A percentile compares a stretch with the other conserved stretches of the same genome.
Evolutionary conservation across 2,113 vertebrate genomes (phyloP).

Genomic region (Haliaeetus leucogaster): DNA sequence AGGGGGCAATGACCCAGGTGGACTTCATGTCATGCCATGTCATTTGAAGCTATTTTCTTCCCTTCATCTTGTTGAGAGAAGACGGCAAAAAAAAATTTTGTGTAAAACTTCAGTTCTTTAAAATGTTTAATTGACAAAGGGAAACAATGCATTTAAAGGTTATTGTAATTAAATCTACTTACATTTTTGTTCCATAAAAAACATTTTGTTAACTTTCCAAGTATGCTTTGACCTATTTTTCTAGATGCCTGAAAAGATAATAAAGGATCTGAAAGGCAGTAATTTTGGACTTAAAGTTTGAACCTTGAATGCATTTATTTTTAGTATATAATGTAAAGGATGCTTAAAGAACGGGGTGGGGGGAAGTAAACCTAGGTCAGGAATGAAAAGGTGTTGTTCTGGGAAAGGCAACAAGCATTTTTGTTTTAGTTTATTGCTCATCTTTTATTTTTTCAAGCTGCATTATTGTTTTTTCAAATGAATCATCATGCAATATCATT

Average conservation of each 20-base stretch:
- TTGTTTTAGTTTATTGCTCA: conserved; percentile 3
- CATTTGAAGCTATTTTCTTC: not conserved
- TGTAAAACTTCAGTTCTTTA: conserved; percentile 10
- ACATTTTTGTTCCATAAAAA: conserved; percentile 49
- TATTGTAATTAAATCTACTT: conserved; percentile 60
- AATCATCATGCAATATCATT: conserved; percentile 1
- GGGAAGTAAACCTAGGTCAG: conserved; percentile 17
- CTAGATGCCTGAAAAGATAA: conserved; percentile 60
- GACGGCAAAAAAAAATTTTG: not conserved
- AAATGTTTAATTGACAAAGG: conserved; percentile 31
- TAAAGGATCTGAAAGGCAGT: conserved; percentile 62
- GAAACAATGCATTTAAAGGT: conserved; percentile 29
- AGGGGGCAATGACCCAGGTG: not conserved
- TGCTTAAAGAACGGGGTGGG: not conserved
- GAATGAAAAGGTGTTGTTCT: conserved; percentile 43
- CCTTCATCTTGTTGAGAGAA: not conserved
- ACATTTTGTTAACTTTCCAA: conserved; percentile 63
- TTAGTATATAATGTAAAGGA: conserved; percentile 39
- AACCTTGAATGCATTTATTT: conserved; percentile 54
- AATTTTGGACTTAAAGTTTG: conserved; percentile 66
- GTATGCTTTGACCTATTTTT: conserved; percentile 56
- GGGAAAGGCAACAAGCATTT: conserved; percentile 4
- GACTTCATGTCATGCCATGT: not conserved
- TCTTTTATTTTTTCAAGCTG: conserved; percentile 2
- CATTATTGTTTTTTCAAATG: not conserved